Base-by-base conservation (phyloP, 2,888 invertebrate species). In the Yponomeuta malinellus region DNA sequence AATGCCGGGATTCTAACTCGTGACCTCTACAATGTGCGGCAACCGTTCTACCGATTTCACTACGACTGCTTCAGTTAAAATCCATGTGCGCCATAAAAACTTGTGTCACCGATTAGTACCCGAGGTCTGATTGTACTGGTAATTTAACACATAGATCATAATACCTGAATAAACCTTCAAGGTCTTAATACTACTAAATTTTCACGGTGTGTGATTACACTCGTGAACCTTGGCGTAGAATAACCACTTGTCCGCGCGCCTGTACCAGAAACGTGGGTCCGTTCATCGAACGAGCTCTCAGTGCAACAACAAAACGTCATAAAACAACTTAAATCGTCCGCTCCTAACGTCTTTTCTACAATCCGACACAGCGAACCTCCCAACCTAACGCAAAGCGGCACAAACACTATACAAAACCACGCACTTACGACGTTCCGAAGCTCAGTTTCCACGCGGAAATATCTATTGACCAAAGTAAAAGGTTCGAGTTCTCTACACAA, bases 251-350 rank as follows among this genome's bases (percentile, higher is more conserved):
- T 87, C 82, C 75, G 79, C 79, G 80, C 84, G 83, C 86, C 83
- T 88, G 88, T 88, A 89, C 89, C 79, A 67, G 43, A 75, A 83
- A 83, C 83, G 82, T 80, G 87, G 88, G 89, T 88, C 87, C 85
- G 87, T 86, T 87, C 89, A 85, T 85, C 86, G 88, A 88, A 88
- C 86, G 88, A 87, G 81, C 80, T 80, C 73, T 72, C 74, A 75
- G 73, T 76, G 74, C 78, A 78, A 77, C 75, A 76, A 74, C 79
- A 75, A 80, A 88, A 87, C 78, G 88, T 79, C 83, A 76, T 84
- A 87, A 78, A 79, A 76, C 79, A 81, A 77, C 75, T 63, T 74
- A 75, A 77, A 76, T 75, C 72, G 76, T 75, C 74, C 73, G 75
- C 76, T 81, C 23, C 78, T 79, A 78, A 78, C 75, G 76, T 77